A percentile compares a stretch with the other conserved stretches of the same genome.
These are phyloP conservation scores for Sebastes reedi DNA, from an alignment of 2,797 vertebrate species.

Conservation along the genomic window DNA sequence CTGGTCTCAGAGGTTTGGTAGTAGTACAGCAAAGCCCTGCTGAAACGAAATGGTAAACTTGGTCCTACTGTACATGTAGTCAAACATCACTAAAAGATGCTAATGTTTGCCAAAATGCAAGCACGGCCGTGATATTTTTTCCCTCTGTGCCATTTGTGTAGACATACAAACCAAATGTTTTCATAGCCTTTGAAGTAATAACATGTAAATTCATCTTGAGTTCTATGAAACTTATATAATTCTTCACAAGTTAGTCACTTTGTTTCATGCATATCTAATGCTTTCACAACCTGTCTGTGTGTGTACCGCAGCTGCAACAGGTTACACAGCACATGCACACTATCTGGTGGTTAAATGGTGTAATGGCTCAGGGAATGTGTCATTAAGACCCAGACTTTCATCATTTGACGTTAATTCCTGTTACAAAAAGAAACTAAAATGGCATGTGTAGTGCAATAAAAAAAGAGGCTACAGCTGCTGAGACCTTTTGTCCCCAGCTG, in stretches of 20 bases:
- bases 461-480: not conserved
- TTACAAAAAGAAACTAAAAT: not conserved
- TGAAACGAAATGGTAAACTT: not conserved
- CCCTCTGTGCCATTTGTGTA: not conserved
- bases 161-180: not conserved
- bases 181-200: not conserved
- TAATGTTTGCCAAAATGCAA: not conserved
- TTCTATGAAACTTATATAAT: not conserved
- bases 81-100: not conserved
- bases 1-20: not conserved
- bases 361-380: slow-evolving; percentile 35
- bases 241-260: not conserved
- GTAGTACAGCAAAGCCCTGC: not conserved
- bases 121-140: not conserved
- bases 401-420: not conserved
- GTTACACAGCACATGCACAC: slow-evolving; percentile 23
- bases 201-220: not conserved
- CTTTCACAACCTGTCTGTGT: not conserved
- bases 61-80: not conserved
- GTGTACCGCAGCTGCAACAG: not conserved
- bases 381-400: not conserved
- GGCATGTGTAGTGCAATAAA: not conserved
- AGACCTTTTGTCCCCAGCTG: not conserved
- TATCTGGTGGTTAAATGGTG: slow-evolving; percentile 48
- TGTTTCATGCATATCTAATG: not conserved